phyloP scores from a whole-genome alignment of 1,140 invertebrate species.

The Bombus turneri region DNA sequence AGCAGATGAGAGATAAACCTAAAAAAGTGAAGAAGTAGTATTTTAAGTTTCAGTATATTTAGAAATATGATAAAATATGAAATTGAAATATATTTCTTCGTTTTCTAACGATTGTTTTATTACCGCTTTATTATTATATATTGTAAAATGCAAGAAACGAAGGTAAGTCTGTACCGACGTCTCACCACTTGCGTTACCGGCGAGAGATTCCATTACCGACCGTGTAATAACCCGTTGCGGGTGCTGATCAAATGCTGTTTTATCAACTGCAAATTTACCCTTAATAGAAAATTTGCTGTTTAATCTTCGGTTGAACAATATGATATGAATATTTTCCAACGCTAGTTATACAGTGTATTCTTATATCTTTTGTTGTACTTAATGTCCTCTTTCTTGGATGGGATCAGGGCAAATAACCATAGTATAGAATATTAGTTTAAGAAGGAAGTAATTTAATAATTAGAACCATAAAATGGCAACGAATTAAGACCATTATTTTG shows the following conservation, averaged over 20 bases:
- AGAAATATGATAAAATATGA: not conserved
- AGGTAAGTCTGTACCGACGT: conserved; percentile 48
- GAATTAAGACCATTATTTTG: not conserved
- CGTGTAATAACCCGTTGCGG: not conserved
- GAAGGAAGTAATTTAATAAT: not conserved
- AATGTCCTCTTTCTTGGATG: not conserved
- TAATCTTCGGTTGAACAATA: not conserved
- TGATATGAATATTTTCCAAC: not conserved
- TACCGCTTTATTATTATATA: conserved; percentile 44
- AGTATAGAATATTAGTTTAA: not conserved
- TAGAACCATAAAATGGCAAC: not conserved
- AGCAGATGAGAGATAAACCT: not conserved
- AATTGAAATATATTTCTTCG: not conserved
- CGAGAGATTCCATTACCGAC: conserved; percentile 12
- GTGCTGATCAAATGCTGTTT: not conserved
- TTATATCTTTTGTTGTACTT: conserved; percentile 1
- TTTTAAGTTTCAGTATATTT: not conserved
- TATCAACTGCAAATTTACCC: conserved; percentile 24
- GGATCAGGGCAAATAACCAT: not conserved
- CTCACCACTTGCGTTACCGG: not conserved
- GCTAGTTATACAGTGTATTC: not conserved
- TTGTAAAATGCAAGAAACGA: not conserved
- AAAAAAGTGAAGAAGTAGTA: not conserved
- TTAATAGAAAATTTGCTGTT: not conserved
- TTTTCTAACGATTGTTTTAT: conserved; percentile 14